Evolutionary conservation across 2,888 invertebrate genomes (phyloP).

Genomic region (Dorcus hopei): DNA sequence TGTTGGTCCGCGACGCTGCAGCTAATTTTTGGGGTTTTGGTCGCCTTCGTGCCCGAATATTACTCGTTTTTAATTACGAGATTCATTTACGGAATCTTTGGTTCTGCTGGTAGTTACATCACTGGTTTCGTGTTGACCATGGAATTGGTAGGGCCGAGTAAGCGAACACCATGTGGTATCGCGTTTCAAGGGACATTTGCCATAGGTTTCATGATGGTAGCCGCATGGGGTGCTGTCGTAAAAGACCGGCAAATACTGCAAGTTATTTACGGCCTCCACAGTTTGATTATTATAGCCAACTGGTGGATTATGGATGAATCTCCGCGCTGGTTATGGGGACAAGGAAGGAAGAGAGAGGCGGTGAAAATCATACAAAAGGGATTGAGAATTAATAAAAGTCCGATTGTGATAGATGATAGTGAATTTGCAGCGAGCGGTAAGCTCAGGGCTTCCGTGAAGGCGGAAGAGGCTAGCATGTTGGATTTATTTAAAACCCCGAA

Average conservation of each 20-base stretch:
- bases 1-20: slow-evolving; percentile 74
- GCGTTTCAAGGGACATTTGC: slow-evolving; percentile 79
- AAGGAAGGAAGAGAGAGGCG: slow-evolving; percentile 71
- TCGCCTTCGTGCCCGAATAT: slow-evolving; percentile 76
- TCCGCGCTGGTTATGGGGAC: slow-evolving; percentile 84
- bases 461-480: slow-evolving; percentile 56
- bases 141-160: slow-evolving; percentile 79
- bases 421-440: slow-evolving; percentile 63
- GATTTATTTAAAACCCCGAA: slow-evolving; percentile 82
- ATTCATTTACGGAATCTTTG: slow-evolving; percentile 76
- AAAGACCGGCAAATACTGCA: slow-evolving; percentile 72
- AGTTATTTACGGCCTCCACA: slow-evolving; percentile 73
- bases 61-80: slow-evolving; percentile 66
- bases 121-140: slow-evolving; percentile 70
- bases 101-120: slow-evolving; percentile 74
- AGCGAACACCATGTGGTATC: slow-evolving; percentile 76
- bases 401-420: slow-evolving; percentile 61
- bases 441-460: slow-evolving; percentile 40
- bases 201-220: slow-evolving; percentile 76
- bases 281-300: slow-evolving; percentile 68
- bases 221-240: slow-evolving; percentile 77
- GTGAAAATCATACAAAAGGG: slow-evolving; percentile 72
- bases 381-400: slow-evolving; percentile 68
- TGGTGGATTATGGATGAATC: slow-evolving; percentile 90
- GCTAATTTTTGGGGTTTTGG: slow-evolving; percentile 62